Base-by-base conservation (phyloP, 2,113 vertebrate species). In the Eretmochelys imbricata region DNA sequence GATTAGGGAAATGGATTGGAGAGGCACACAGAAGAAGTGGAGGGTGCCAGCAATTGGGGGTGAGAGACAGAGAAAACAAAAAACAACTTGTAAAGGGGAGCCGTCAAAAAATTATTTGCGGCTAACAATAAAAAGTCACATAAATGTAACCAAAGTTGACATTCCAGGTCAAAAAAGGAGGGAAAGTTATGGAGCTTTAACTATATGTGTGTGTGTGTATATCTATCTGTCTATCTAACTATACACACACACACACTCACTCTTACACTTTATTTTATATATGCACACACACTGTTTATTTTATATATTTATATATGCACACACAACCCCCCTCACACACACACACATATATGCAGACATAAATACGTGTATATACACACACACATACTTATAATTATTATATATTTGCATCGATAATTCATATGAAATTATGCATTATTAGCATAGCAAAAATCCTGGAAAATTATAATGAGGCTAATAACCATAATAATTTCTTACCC, bases 401-500 rank as follows among this genome's bases (percentile, higher is more conserved):
- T 31, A 69, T 49, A 25, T 42, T 46, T 90, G 92, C 92, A 24
- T 82, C 93, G 83, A 79, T 78, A 96, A 92, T 31, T 13, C 91
- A 16, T 92, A 96, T 94, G 93, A 91, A 97, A 96, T 92, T 92
- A 92, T 90, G 9, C 76, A 50, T 91, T 81, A 42, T 95, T 92
- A 38, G 25, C 19, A 59, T 53, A 83, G 31, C 62, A 65, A 78
- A 78, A 35, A 62, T 22, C 35, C 72, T 31, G 12, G 16, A 85
- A 78, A 38, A 65, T 51, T 88, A 88, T 17, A 65, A 27, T 10
- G 31, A 75, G 42, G 65, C 65, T 72, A 72, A 72, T 72, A 72
- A 38, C 65, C 65, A 72, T 20, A 84, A 54, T 53, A 5, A 79
- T 95, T 92, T 96, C 97, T 97, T 98, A 98, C 97, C 97, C 83